Evolutionary conservation across 2,888 invertebrate species (phyloP).

Genomic region (Hymenopus coronatus): DNA sequence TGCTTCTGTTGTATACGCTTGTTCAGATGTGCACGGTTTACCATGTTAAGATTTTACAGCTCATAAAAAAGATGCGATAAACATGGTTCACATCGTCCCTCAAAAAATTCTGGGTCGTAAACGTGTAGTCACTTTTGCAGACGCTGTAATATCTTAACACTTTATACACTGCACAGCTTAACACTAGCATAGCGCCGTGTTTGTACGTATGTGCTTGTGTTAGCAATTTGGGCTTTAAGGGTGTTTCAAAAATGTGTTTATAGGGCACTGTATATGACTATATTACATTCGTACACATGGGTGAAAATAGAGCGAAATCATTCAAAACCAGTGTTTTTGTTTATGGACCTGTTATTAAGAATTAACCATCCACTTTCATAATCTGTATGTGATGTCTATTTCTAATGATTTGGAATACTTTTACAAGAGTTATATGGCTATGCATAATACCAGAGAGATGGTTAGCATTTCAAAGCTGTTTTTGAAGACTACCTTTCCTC

Average conservation of each 20-base stretch:
- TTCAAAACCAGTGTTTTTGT: no score
- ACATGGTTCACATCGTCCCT: background rate
- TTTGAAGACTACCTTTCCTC: no score
- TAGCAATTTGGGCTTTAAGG: background rate
- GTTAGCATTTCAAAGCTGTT: no score
- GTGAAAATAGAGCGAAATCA: no score
- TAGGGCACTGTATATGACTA: no score
- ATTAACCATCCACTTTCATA: no score
- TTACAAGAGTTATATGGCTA: no score
- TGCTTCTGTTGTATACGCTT: background rate
- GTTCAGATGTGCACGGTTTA: background rate
- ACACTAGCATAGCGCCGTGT: background rate
- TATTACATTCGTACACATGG: no score
- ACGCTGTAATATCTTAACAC: background rate
- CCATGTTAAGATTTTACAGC: background rate
- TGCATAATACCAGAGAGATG: no score
- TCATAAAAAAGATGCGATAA: background rate
- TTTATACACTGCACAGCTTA: background rate
- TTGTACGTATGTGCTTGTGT: background rate
- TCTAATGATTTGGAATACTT: no score
- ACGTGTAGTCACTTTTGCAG: background rate
- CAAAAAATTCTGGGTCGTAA: background rate
- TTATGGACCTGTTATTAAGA: no score
- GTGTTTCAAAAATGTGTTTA: background rate
- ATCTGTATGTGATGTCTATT: no score